Conservation (phyloP, 2,113 vertebrate genomes). For the Xyliphius kryptos region DNA sequence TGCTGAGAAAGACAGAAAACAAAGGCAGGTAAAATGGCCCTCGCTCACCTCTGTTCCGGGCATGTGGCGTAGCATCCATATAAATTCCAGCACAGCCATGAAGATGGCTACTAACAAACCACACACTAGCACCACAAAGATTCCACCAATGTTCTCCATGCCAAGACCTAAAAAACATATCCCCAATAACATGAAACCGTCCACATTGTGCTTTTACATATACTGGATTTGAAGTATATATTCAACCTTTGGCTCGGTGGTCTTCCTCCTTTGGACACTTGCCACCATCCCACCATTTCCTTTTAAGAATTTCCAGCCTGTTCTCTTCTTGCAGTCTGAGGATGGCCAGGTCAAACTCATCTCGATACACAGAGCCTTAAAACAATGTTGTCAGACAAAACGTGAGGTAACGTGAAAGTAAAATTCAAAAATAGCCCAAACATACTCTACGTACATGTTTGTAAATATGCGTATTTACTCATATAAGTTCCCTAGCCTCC, state of each 20-base stretch:
- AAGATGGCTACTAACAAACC: slow-evolving; percentile 95
- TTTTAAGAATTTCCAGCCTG: slow-evolving; percentile 90
- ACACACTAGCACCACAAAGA: slow-evolving; percentile 97
- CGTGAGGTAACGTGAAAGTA: background rate
- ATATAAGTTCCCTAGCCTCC: too few relatives aligned
- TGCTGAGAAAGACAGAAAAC: slow-evolving; percentile 57
- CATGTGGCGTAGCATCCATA: slow-evolving; percentile 88
- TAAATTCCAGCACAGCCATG: slow-evolving; percentile 97
- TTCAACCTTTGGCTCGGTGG: slow-evolving; percentile 88
- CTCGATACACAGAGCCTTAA: slow-evolving; percentile 86
- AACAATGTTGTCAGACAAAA: background rate
- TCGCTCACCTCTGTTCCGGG: slow-evolving; percentile 89
- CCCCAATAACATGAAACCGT: too few relatives aligned
- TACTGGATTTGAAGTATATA: too few relatives aligned
- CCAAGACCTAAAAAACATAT: slow-evolving; percentile 73
- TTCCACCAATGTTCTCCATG: slow-evolving; percentile 98
- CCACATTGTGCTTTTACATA: too few relatives aligned
- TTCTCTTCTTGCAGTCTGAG: slow-evolving; percentile 97
- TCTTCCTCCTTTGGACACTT: slow-evolving; percentile 96
- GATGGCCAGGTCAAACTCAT: slow-evolving; percentile 96
- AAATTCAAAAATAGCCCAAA: too few relatives aligned
- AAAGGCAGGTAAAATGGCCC: slow-evolving; percentile 62
- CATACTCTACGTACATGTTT: too few relatives aligned
- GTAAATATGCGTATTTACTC: too few relatives aligned
- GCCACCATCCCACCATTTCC: slow-evolving; percentile 98